Evolutionary conservation across 2,888 invertebrate genomes (phyloP).

Genomic region (Periphyllus acericola): DNA sequence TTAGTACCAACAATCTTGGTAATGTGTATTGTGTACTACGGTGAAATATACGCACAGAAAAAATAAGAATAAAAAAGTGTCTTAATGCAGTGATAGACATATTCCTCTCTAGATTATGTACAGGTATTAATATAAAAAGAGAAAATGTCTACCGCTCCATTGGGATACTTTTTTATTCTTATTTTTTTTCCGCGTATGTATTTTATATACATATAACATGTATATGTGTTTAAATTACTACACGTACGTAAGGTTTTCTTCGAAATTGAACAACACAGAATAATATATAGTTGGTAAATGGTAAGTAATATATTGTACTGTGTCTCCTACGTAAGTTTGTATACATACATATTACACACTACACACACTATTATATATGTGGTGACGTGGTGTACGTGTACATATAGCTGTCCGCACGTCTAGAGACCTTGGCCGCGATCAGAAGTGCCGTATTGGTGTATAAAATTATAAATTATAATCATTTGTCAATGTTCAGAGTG

Average conservation of each 20-base stretch:
- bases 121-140: background rate
- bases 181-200: too few relatives aligned
- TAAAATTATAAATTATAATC: constrained; percentile 47
- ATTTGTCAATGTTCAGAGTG: constrained; percentile 45
- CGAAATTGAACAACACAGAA: constrained; percentile 41
- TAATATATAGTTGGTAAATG: background rate
- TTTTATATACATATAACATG: too few relatives aligned
- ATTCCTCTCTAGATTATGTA: background rate
- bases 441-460: constrained; percentile 33
- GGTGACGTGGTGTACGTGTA: background rate
- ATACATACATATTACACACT: too few relatives aligned
- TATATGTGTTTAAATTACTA: background rate
- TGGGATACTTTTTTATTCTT: too few relatives aligned
- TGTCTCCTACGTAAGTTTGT: background rate
- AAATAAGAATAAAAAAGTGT: constrained; percentile 19
- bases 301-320: constrained; percentile 33
- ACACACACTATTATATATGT: background rate
- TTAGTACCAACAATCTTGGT: background rate
- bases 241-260: constrained; percentile 2
- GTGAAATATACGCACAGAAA: constrained; percentile 6
- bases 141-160: too few relatives aligned
- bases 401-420: constrained; percentile 22
- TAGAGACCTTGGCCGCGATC: constrained; percentile 36
- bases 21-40: background rate
- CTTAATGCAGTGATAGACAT: constrained; percentile 7